Percentiles rank a stretch among this genome's conserved stretches.
phyloP scores from a whole-genome alignment of 2,113 vertebrate genomes.

The Mustela lutreola region DNA sequence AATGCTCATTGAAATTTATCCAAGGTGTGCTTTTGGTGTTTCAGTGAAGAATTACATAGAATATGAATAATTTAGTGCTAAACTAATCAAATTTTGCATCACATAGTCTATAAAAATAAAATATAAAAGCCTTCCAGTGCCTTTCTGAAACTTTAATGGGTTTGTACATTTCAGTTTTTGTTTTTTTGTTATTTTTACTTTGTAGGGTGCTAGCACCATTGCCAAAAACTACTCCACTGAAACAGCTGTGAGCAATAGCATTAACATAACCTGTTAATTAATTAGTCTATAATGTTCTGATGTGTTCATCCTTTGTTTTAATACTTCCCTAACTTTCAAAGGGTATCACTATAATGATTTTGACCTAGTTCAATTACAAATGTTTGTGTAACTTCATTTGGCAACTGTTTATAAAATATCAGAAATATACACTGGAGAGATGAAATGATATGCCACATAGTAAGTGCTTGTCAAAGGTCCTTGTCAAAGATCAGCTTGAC shows the following conservation, averaged over 20 bases:
- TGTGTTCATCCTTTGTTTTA: constrained; percentile 57
- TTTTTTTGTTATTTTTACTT: constrained; percentile 31
- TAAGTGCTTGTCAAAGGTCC: not conserved
- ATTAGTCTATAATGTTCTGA: constrained; percentile 39
- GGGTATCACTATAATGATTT: constrained; percentile 47
- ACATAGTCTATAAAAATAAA: not conserved
- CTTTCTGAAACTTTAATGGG: not conserved
- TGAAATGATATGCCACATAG: not conserved
- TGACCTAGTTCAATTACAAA: not conserved
- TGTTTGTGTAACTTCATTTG: not conserved
- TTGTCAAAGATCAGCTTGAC: too few relatives aligned
- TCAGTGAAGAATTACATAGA: not conserved
- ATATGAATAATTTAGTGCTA: constrained; percentile 55
- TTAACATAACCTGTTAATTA: constrained; percentile 58
- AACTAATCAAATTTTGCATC: constrained; percentile 61
- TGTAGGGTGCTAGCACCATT: not conserved
- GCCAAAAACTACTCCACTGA: not conserved
- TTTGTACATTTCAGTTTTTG: constrained; percentile 15
- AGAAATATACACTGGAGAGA: not conserved
- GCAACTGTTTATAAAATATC: constrained; percentile 1
- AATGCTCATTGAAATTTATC: constrained; percentile 4
- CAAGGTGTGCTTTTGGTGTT: constrained; percentile 41
- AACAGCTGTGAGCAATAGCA: not conserved
- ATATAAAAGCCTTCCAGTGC: not conserved
- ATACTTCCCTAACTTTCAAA: constrained; percentile 26